Percentiles rank a stretch among this genome's conserved stretches.
Conservation (phyloP, 2,113 vertebrate species). For the Empidonax alnorum region DNA sequence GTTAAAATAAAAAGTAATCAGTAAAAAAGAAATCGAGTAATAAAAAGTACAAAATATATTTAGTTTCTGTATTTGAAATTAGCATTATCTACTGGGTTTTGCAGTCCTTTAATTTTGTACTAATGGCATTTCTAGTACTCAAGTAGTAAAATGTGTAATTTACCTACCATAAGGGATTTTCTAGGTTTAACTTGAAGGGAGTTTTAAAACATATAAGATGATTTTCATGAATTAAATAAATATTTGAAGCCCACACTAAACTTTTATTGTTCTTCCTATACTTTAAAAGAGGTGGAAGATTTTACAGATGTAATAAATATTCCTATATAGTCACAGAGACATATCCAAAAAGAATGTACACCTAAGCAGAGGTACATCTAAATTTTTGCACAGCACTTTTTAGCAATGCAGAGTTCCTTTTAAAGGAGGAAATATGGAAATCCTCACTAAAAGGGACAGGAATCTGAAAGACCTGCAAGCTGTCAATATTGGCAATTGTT, state of each 20-base stretch:
- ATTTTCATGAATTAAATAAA: slow-evolving; percentile 73
- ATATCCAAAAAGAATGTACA: background rate
- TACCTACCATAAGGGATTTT: slow-evolving; percentile 72
- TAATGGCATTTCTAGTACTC: slow-evolving; percentile 70
- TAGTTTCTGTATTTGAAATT: slow-evolving; percentile 76
- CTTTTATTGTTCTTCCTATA: slow-evolving; percentile 52
- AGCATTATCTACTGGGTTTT: slow-evolving; percentile 77
- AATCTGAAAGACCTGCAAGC: background rate
- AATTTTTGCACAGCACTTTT: background rate
- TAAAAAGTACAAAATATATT: slow-evolving; percentile 78
- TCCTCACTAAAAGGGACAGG: background rate
- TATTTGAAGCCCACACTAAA: slow-evolving; percentile 58
- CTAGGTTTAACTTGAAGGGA: slow-evolving; percentile 66
- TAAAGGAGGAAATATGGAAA: background rate
- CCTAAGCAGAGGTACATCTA: background rate
- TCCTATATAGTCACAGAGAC: background rate
- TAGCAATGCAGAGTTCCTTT: background rate
- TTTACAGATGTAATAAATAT: background rate
- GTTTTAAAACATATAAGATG: slow-evolving; percentile 71
- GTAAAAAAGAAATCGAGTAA: slow-evolving; percentile 78
- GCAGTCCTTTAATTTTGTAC: slow-evolving; percentile 74
- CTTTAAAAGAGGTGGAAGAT: background rate
- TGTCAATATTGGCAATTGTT: background rate
- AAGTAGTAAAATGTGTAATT: slow-evolving; percentile 76
- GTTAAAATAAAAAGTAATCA: slow-evolving; percentile 79